Base-by-base conservation (phyloP, 2,888 invertebrate genomes). In the Tenthredo livida region DNA sequence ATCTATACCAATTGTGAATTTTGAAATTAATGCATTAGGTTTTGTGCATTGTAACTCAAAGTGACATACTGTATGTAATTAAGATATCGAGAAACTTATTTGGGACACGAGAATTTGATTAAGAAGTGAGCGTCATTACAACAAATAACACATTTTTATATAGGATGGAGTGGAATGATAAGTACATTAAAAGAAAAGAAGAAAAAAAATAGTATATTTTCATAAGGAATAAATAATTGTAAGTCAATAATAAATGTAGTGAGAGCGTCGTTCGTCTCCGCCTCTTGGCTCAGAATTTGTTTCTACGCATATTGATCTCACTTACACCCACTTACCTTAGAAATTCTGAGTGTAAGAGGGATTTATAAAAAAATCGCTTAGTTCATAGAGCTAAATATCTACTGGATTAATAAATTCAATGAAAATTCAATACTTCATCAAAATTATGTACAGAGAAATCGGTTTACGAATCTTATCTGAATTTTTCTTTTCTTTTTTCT, bases 201-300 rank as follows among this genome's bases (percentile, higher is more conserved):
- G 2, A 37, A 90, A 89, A 91, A 91, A 89, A 90, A 88, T 88
- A 90, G 89, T 89, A 92, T 93, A 93, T 93, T 93, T 93, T 93
- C 93, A 89, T 93, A 93, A 92, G 90, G 89, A 89, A 89, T 91
- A 92, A 91, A 91, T 83, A 83, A 83, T 90, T 91, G 86, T 93
- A 92, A 92, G 92, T 93, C 92, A 92, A 92, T 93, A 92, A 91
- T 90, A 90, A 88, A 88, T 88, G 88, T 90, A 90, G 88, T 88
- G 87, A 86, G 72, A 80, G 58, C 67, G 17, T 58, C 29, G 40
- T 80, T 43, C 73, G 84, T 82, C 70, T 84, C 72, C 77, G 67
- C 84, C 29, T 86, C 84, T 86, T 87, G 85, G 86, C 85, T 87
- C 43, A 50, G 83, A 85, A 84, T 77, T 67, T 70, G 72, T 87